Base-by-base conservation (phyloP, 2,113 vertebrate genomes). In the Daboia siamensis region DNA sequence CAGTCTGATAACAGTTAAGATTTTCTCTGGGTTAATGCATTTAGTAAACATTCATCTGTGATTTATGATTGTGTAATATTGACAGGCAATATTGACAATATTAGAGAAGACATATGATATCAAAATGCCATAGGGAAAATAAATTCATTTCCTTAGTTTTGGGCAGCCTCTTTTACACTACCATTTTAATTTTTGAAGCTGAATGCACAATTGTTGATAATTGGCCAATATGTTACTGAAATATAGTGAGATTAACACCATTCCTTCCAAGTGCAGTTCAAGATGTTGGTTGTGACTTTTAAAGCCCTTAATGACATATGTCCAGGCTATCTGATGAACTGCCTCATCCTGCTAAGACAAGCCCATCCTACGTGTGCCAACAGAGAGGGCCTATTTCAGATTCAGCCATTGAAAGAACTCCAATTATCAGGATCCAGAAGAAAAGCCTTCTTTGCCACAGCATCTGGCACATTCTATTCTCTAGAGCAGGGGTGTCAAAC, bases 121-220 rank as follows among this genome's bases (percentile, higher is more conserved):
- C 96, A 95, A 95, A 93, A 2, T 86, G 21, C 80, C 39, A 44
- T 20, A 84, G 17, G 39, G 95, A 92, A 92, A 94, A 93, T 91
- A 55, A 1, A 11, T 26, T 91, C 94, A 89, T 96, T 95, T 86
- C 69, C 24, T 93, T 91, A 97, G 97, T 97, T 98, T 94, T 55
- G 94, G 97, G 97, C 97, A 97, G 93, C 55, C 57, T 97, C 96
- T 96, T 96, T 96, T 98, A 95, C 95, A 95, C 94, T 96, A 97
- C 96, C 94, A 87, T 94, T 92, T 97, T 96, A 29, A 69, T n/a
- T 69, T 69, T 69, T 69, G 29, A 69, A 69, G 29, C 61, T 15
- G 61, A 69, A 69, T 69, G 61, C 3, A 69, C 29, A 69, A 5
- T 69, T 0, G 1, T 29, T 69, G 61, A 69, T 69, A 69, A 69